These are phyloP conservation scores for Helicoverpa assulta DNA, from an alignment of 2,888 invertebrate species.

Conservation along the genomic window DNA sequence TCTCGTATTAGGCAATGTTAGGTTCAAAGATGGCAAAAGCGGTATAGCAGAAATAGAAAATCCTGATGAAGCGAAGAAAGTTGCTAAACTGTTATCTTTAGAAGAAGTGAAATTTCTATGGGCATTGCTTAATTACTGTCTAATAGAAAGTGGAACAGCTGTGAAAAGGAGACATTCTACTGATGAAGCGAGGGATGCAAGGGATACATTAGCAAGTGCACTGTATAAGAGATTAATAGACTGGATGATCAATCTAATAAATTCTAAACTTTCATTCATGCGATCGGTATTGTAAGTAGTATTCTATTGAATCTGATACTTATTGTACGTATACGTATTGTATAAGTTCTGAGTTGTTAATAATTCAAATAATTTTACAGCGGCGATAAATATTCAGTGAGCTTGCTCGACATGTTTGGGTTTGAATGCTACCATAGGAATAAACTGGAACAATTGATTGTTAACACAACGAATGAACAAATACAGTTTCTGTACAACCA, in stretches of 20 bases:
- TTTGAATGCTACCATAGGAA: conserved; percentile 97
- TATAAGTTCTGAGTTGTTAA: conserved; percentile 11
- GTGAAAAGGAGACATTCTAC: conserved; percentile 92
- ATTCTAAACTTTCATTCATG: conserved; percentile 95
- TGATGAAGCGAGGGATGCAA: conserved; percentile 95
- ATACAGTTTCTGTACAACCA: conserved; percentile 98
- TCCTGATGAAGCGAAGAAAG: conserved; percentile 92
- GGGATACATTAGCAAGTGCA: conserved; percentile 96
- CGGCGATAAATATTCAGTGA: conserved; percentile 95
- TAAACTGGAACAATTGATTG: conserved; percentile 95
- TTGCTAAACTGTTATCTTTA: conserved; percentile 93
- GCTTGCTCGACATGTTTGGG: conserved; percentile 96
- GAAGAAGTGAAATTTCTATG: conserved; percentile 96
- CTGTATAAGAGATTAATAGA: conserved; percentile 96
- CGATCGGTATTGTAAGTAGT: conserved; percentile 96
- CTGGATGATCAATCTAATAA: conserved; percentile 96
- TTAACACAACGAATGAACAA: conserved; percentile 97
- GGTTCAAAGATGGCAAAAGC: conserved; percentile 92
- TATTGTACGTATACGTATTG: too few relatives aligned
- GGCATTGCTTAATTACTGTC: conserved; percentile 96
- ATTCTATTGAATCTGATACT: neutral
- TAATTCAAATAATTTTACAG: conserved; percentile 86
- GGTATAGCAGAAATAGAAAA: conserved; percentile 93
- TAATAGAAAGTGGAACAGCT: conserved; percentile 93
- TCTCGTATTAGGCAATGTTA: conserved; percentile 94